Evolutionary conservation across 2,113 vertebrate genomes (phyloP), one percentile per base, ranked within the genome.

Genomic region (Oncorhynchus mykiss): DNA sequence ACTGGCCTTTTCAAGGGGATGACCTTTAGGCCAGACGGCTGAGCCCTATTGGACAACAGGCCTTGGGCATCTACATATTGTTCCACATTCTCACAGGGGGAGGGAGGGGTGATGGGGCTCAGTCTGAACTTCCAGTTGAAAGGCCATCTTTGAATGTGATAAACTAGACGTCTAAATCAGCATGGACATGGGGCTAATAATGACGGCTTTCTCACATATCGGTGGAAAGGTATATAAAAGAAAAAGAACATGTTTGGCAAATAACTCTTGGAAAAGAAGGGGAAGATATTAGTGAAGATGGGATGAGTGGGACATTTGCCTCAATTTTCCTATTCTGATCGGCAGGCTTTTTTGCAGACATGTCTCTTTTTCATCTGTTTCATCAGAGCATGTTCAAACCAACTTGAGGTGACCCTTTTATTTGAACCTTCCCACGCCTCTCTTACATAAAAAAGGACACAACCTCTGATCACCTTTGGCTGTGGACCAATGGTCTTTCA

Each of bases 21-120:
- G 80, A 79, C 77, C 83, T 82, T 82, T 59, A 6, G 70, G 68
- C 79, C 80, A 72, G 84, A 80, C 65, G 25, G 62, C 80, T 86
- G 67, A 0, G 25, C 66, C 29, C 1, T 0, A 72, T 5, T 0
- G 0, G 31, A 27, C 39, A 49, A 31, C 45, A 72, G 29, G 67
- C 51, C 39, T 18, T 67, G 20, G 48, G 1, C 39, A 22, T 45
- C 67, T 66, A 13, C 22, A 66, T 66, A 66, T 29, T 66, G 64
- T 24, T 66, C 34, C 34, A 45, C 39, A 12, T 70, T 70, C 16
- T 70, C 11, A 75, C 45, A 16, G 65, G 25, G 65, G 65, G 65
- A 29, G 65, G 65, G 65, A 29, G 65, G 65, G 65, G 27, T 16
- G 27, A 64, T 64, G 75, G 79, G 24, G 65, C 27, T 67, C 5